phyloP scores from a whole-genome alignment of 2,797 vertebrate genomes.

The Mus minutoides region DNA sequence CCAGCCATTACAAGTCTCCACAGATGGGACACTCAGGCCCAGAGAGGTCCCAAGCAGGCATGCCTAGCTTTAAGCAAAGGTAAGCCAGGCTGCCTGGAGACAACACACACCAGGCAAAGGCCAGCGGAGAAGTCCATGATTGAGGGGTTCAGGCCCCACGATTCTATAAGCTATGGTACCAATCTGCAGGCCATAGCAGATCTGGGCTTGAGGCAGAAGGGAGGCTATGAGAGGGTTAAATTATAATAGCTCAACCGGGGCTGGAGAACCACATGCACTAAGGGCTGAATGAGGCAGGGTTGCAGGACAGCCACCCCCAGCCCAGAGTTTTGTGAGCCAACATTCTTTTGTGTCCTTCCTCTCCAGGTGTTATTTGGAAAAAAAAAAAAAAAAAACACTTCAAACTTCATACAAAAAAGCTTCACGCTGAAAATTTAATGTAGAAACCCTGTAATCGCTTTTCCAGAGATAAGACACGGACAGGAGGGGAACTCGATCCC shows the following conservation, averaged over 20 bases:
- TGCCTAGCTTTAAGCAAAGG: not conserved
- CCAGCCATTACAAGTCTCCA: not conserved
- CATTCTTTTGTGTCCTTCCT: not conserved
- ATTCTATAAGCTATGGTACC: not conserved
- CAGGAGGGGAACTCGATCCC: slow-evolving; percentile 30
- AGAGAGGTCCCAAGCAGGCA: not conserved
- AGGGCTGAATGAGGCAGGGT: not conserved
- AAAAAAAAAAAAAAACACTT: not conserved
- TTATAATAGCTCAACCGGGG: not conserved
- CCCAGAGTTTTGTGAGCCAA: not conserved
- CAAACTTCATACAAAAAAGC: slow-evolving; percentile 54
- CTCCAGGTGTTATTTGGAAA: slow-evolving; percentile 65
- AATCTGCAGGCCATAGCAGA: not conserved
- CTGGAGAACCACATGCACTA: not conserved
- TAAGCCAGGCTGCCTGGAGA: not conserved
- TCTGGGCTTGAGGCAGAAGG: not conserved
- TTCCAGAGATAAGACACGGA: slow-evolving; percentile 75
- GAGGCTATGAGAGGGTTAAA: not conserved
- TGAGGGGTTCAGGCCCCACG: not conserved
- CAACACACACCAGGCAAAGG: not conserved
- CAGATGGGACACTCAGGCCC: not conserved
- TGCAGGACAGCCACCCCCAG: not conserved
- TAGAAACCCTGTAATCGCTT: slow-evolving; percentile 69
- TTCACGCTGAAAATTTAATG: slow-evolving; percentile 53
- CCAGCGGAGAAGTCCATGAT: accelerated